A percentile compares a stretch with the other conserved stretches of the same genome.
These are phyloP conservation scores for Hoplostethus mediterraneus DNA, from an alignment of 2,797 vertebrate genomes.

Conservation along the genomic window DNA sequence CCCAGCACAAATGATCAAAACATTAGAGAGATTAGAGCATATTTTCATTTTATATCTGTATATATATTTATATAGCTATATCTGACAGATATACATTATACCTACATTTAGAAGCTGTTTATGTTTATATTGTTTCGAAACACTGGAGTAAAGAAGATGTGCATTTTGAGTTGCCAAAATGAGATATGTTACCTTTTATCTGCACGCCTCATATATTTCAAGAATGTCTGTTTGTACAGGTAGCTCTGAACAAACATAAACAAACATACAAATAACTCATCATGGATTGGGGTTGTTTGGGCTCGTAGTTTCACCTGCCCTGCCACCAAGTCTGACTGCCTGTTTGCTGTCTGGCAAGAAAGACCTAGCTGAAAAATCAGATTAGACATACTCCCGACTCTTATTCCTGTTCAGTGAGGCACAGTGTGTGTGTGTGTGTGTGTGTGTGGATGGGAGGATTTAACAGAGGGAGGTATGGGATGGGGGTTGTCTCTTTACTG, in stretches of 20 bases:
- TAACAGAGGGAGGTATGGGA: slow-evolving; percentile 44
- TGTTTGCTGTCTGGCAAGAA: slow-evolving; percentile 29
- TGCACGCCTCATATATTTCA: slow-evolving; percentile 10
- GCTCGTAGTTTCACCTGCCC: slow-evolving; percentile 29
- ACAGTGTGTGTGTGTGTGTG: slow-evolving; percentile 13
- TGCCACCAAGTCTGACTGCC: slow-evolving; percentile 17
- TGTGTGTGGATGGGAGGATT: slow-evolving; percentile 46
- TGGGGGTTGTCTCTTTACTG: slow-evolving; percentile 61
- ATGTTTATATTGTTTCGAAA: no score
- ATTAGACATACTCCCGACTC: slow-evolving; percentile 58
- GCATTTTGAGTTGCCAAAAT: background rate
- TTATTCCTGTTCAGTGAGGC: slow-evolving; percentile 8
- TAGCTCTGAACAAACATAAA: background rate
- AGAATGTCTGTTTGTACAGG: background rate
- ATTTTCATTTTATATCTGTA: background rate
- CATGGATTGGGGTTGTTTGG: slow-evolving; percentile 21
- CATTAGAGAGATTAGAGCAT: background rate
- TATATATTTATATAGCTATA: no score
- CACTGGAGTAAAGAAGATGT: background rate
- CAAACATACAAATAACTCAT: slow-evolving; percentile 37
- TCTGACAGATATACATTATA: no score
- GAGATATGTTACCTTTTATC: slow-evolving; percentile 7
- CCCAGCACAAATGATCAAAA: background rate
- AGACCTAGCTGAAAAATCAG: slow-evolving; percentile 50
- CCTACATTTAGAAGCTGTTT: no score